Evolutionary conservation across 1,140 invertebrate genomes (phyloP), one percentile per base, ranked within the genome.

Genomic region (Atopsyche davidsoni): DNA sequence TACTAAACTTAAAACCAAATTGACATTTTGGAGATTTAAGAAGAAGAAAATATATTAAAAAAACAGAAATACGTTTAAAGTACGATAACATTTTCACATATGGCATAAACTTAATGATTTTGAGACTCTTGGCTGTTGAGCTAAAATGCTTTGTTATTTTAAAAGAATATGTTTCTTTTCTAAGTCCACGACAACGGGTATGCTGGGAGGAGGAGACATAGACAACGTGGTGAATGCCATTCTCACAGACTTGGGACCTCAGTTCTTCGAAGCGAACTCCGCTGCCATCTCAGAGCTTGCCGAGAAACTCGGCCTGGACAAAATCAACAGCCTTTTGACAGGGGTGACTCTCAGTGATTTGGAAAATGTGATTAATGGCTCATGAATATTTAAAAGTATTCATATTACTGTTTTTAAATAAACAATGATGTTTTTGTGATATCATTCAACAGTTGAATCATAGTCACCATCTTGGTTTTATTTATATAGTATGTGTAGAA

Each of bases 141-240:
- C n/a, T n/a, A n/a, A n/a, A n/a, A n/a, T n/a, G n/a, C n/a, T n/a
- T n/a, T n/a, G n/a, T n/a, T n/a, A n/a, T n/a, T n/a, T n/a, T n/a
- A n/a, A n/a, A n/a, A n/a, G n/a, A n/a, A n/a, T n/a, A n/a, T n/a
- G n/a, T n/a, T n/a, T n/a, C n/a, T n/a, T n/a, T 44, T 51, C 51
- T 39, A 55, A 67, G 65, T 62, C 62, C 1, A 24, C 57, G 11
- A 36, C 64, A 14, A 60, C 54, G 4, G 65, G 65, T 13, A 65
- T 61, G 6, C 64, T 72, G 39, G 69, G 69, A 4, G 69, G 69
- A 23, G 65, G 67, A 11, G 62, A 68, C 32, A 68, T 72, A 24
- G 67, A 70, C 54, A 19, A 44, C 2, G 62, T 72, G 6, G 64
- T 69, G 4, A 70, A 70, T 55, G 62, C 66, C 0, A 58, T 70